Conservation (phyloP, 2,888 invertebrate species). For the Antheraea assamensis region DNA sequence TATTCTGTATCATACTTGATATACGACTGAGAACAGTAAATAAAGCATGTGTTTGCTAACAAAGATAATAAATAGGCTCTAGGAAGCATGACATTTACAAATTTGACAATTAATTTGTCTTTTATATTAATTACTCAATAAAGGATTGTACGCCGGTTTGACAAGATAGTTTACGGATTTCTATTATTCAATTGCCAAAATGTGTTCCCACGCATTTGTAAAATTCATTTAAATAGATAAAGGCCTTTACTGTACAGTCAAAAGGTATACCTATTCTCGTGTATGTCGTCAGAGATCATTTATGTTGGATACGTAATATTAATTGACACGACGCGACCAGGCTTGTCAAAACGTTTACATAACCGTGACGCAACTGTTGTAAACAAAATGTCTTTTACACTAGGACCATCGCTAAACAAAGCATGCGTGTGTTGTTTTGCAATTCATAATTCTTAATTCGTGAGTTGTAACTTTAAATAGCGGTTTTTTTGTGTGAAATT, state of each 20-base stretch:
- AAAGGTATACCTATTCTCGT: conserved; percentile 23
- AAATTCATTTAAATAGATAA: conserved; percentile 23
- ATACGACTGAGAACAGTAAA: too few relatives aligned
- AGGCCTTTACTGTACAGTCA: neutral
- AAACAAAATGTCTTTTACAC: conserved; percentile 35
- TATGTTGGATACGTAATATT: conserved; percentile 42
- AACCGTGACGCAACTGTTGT: conserved; percentile 52
- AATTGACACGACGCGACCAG: conserved; percentile 62
- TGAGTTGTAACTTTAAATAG: neutral
- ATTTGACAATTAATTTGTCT: conserved; percentile 1
- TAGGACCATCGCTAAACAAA: conserved; percentile 29
- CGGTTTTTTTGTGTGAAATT: neutral
- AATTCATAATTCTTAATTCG: conserved; percentile 7
- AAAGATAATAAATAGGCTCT: neutral
- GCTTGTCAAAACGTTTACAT: conserved; percentile 65
- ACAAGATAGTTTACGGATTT: conserved; percentile 9
- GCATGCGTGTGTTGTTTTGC: conserved; percentile 16
- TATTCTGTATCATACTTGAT: too few relatives aligned
- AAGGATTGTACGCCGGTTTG: neutral
- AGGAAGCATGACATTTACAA: neutral
- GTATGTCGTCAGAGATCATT: conserved; percentile 34
- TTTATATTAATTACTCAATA: conserved; percentile 9
- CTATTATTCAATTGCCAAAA: conserved; percentile 24
- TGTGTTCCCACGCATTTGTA: conserved; percentile 50
- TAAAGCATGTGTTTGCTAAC: neutral